A percentile compares a stretch with the other conserved stretches of the same genome.
These are phyloP conservation scores for Antheraea yamamai DNA, from an alignment of 2,888 invertebrate species.

Conservation along the genomic window DNA sequence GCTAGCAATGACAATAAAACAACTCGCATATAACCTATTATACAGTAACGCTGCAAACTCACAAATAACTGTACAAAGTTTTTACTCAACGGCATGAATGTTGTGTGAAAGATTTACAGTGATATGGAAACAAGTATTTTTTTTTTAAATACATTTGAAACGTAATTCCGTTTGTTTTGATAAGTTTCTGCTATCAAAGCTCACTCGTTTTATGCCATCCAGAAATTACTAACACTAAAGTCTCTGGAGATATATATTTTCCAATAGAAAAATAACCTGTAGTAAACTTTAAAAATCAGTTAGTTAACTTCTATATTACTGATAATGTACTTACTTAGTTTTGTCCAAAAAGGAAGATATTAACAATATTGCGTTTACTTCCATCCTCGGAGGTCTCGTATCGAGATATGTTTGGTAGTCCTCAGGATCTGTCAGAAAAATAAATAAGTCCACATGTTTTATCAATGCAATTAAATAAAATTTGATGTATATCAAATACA, in stretches of 20 bases:
- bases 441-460: background rate
- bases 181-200: background rate
- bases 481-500: background rate
- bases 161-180: background rate
- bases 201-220: too few relatives aligned
- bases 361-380: constrained; percentile 83
- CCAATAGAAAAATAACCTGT: too few relatives aligned
- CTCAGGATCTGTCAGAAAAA: constrained; percentile 70
- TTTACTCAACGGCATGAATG: too few relatives aligned
- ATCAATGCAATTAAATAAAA: background rate
- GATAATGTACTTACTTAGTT: constrained; percentile 72
- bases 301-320: background rate
- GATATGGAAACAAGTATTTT: background rate
- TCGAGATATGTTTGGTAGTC: constrained; percentile 84
- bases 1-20: too few relatives aligned
- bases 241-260: too few relatives aligned
- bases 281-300: too few relatives aligned
- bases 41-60: too few relatives aligned
- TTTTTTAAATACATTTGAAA: background rate
- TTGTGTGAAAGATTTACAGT: background rate
- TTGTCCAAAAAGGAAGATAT: constrained; percentile 81
- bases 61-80: too few relatives aligned
- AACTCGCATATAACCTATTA: too few relatives aligned
- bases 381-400: constrained; percentile 85
- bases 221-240: too few relatives aligned